Base-by-base conservation (phyloP, 2,797 vertebrate genomes). In the Crossoptilon crossoptilon region DNA sequence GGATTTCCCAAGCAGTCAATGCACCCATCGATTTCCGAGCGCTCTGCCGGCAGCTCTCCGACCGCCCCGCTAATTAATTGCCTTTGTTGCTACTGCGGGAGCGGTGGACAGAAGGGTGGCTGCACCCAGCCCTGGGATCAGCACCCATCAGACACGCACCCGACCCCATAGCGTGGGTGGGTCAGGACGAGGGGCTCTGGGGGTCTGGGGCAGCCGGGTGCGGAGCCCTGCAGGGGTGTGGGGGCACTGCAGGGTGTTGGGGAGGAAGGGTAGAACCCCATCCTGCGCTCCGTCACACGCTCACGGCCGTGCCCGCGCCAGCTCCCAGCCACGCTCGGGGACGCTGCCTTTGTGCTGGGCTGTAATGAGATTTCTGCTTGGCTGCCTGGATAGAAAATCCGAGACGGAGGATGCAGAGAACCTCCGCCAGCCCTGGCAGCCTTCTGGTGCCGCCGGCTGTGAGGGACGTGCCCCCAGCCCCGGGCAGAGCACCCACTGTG, bases 341-440 rank as follows among this genome's bases (percentile, higher is more conserved):
- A 88, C 0, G 1, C 31, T 90, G 92, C 79, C 81, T 95, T 88
- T 90, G 90, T 95, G 81, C 72, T 1, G 49, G 80, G 75, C 78
- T 91, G 56, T 97, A 96, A 97, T 97, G 96, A 96, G 92, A 94
- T 97, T 97, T 97, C 94, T 96, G 95, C 96, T 97, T 97, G 97
- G 84, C 90, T 95, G 95, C 71, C 63, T 94, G 92, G 85, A 74
- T 88, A 94, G 88, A 94, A 94, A 97, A 96, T 90, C 87, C 74
- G 56, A 87, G 75, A 18, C 11, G 17, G 66, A 72, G 29, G 12
- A 79, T 70, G 72, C 0, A 0, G 77, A 85, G 74, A 87, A 27
- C 35, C 8, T 87, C 49, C 31, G 48, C 1, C 16, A 84, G 44
- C 41, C n/a, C 48, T 2, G 1, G 31, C 77, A 87, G 23, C n/a